Base-by-base conservation (phyloP, 2,888 invertebrate species). In the Patella ulyssiponensis region DNA sequence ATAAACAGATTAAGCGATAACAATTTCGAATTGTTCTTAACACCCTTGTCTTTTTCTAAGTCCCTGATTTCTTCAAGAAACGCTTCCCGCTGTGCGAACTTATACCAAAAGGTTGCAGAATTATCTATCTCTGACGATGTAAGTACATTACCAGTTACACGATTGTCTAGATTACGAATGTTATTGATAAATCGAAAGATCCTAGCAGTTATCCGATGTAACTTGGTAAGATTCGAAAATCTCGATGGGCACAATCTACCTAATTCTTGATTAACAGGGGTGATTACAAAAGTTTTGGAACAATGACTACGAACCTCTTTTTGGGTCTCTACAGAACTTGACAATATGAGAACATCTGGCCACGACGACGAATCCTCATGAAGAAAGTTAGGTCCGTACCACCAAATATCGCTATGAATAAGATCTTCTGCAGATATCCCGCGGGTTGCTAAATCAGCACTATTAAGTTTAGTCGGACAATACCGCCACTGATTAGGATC, bases 401-500 rank as follows among this genome's bases (percentile, higher is more conserved):
- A 78, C 77, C 79, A 77, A 27, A 53, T 44, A 17, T 52, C 58
- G 53, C 74, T 74, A n/a, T 72, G 27, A 17, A 64, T 56, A 56
- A 74, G 20, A n/a, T 76, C 53, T 27, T 33, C 11, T 53, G 71
- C 73, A 15, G 72, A 71, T 20, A 70, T 69, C 23, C 78, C 71
- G 20, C 73, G 33, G 15, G 77, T n/a, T n/a, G 52, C 52, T 64
- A 78, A 54, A 73, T 78, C 80, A 52, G 80, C 80, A 52, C 76
- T 69, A 73, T 80, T 78, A 23, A 51, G 51, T 15, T 74, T 69
- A 14, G 77, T 75, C 51, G 77, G 72, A n/a, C 77, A 33, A 54
- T 77, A 71, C 12, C 51, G 71, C 77, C 77, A 79, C 53, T 79
- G 79, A 53, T 71, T 64, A 44, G 74, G 79, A 56, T 77, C n/a